These are phyloP conservation scores for Pituophis catenifer DNA, from an alignment of 2,113 vertebrate genomes.

Conservation along the genomic window DNA sequence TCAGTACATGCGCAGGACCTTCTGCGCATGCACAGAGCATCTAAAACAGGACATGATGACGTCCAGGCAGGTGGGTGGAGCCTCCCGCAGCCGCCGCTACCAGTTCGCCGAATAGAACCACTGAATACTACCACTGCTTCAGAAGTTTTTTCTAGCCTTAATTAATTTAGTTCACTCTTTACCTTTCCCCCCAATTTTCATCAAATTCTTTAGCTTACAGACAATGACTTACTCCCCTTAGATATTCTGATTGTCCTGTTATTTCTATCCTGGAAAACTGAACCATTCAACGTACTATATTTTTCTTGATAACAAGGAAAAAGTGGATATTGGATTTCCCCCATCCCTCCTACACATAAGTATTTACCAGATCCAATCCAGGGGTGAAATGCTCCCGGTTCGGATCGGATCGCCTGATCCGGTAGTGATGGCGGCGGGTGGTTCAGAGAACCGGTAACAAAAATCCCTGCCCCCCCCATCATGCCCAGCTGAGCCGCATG, in stretches of 20 bases:
- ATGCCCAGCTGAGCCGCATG: too few relatives aligned
- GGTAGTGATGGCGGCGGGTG: too few relatives aligned
- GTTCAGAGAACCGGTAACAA: too few relatives aligned
- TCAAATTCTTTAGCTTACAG: neutral
- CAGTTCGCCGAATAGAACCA: too few relatives aligned
- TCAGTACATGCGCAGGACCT: too few relatives aligned
- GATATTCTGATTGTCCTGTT: neutral
- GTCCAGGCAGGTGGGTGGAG: too few relatives aligned
- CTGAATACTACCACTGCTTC: neutral
- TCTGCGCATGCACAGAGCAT: too few relatives aligned
- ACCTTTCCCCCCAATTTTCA: neutral
- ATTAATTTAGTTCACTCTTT: neutral
- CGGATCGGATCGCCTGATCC: too few relatives aligned
- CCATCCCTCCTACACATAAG: neutral
- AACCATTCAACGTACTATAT: neutral
- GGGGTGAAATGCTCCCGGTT: too few relatives aligned
- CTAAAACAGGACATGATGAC: too few relatives aligned
- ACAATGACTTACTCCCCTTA: neutral
- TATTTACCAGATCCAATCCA: neutral
- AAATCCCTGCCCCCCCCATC: too few relatives aligned
- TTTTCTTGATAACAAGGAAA: neutral
- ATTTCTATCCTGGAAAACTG: neutral
- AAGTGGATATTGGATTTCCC: neutral
- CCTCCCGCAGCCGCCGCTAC: too few relatives aligned
- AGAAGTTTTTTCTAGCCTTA: neutral